These are phyloP conservation scores for Gambusia affinis DNA, from an alignment of 2,113 vertebrate species.

Conservation along the genomic window DNA sequence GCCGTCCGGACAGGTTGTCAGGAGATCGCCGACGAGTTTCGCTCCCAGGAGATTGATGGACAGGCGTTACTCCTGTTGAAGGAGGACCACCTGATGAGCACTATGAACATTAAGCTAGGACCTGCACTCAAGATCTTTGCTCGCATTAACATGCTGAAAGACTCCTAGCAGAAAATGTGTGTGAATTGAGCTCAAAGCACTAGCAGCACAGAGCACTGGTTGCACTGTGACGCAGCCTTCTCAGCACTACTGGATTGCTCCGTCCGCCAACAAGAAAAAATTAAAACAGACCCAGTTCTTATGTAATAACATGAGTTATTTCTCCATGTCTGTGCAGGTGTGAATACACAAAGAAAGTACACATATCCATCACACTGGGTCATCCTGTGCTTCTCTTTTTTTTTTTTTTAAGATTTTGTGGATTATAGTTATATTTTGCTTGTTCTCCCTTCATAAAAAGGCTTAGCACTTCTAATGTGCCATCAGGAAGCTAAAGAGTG, in stretches of 20 bases:
- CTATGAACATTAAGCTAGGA: conserved; percentile 98
- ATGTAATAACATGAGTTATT: background rate
- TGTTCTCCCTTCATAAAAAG: background rate
- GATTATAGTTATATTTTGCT: background rate
- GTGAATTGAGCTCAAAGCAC: conserved; percentile 4
- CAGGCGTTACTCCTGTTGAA: conserved; percentile 94
- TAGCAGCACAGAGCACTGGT: conserved; percentile 43
- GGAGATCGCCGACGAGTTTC: conserved; percentile 96
- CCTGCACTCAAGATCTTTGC: conserved; percentile 97
- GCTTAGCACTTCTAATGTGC: background rate
- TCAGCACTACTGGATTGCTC: conserved; percentile 21
- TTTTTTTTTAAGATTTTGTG: background rate
- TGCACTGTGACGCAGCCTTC: conserved; percentile 42
- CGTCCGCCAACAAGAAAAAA: background rate
- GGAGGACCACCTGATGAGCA: conserved; percentile 97
- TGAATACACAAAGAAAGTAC: background rate
- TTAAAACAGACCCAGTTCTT: background rate
- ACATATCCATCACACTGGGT: background rate
- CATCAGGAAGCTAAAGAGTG: background rate
- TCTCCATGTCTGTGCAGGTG: background rate
- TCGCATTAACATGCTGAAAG: conserved; percentile 96
- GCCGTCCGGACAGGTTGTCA: conserved; percentile 85
- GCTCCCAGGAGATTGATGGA: conserved; percentile 95
- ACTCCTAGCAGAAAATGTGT: conserved; percentile 85
- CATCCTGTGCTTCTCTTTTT: background rate